Evolutionary conservation across 2,888 invertebrate species (phyloP).

Genomic region (Idaea biselata): DNA sequence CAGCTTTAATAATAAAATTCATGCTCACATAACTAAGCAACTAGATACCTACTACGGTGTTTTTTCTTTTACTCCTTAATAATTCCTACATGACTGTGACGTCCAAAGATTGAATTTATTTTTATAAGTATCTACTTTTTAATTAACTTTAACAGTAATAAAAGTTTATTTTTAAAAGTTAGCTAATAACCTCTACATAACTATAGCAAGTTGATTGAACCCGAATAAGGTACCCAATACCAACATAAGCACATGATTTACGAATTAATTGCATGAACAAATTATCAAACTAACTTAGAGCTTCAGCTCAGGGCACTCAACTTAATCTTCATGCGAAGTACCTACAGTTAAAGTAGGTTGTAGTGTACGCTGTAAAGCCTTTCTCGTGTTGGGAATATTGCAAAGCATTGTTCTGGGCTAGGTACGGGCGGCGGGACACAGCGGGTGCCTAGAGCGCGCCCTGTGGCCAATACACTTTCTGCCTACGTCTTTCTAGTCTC

Average conservation of each 20-base stretch:
- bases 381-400: constrained; percentile 35
- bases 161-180: neutral
- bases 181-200: neutral
- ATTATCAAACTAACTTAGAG: constrained; percentile 6
- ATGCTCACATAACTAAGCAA: neutral
- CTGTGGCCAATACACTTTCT: constrained; percentile 38
- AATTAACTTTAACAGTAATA: neutral
- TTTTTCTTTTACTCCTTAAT: no score
- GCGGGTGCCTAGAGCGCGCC: constrained; percentile 56
- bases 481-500: neutral
- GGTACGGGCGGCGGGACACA: constrained; percentile 35
- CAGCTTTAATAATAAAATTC: neutral
- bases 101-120: neutral
- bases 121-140: neutral
- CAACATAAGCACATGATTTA: neutral
- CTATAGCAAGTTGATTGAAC: neutral
- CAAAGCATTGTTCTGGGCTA: constrained; percentile 32
- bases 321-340: constrained; percentile 20
- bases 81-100: neutral
- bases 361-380: constrained; percentile 29
- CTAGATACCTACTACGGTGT: neutral
- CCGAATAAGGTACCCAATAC: neutral
- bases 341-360: constrained; percentile 20
- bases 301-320: constrained; percentile 15
- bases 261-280: neutral